Evolutionary conservation across 2,113 vertebrate species (phyloP), one percentile per base, ranked within the genome.

Genomic region (Otocyon megalotis): DNA sequence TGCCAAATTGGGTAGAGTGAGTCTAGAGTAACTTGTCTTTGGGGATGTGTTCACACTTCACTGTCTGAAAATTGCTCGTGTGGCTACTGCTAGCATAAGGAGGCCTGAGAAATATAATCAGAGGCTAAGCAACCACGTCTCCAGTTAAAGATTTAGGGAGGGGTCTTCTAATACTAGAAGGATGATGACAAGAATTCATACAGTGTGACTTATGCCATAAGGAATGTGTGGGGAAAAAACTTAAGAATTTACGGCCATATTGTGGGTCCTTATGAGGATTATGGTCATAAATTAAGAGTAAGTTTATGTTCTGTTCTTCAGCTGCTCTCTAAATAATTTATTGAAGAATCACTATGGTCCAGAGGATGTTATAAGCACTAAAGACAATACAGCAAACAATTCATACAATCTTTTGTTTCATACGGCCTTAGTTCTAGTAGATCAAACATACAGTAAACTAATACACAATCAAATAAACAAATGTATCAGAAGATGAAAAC

Each of bases 171-270:
- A 54, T 48, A 43, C 12, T 79, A 26, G 71, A 95, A 35, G 17
- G n/a, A 76, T 58, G 24, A 67, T 19, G 20, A 1, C 9, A 87
- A 72, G 5, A 16, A 35, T 89, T 43, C 12, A 65, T n/a, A 9
- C 8, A 85, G 16, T 35, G 63, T 11, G 8, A 58, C 20, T 24
- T 58, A 53, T 50, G 56, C 3, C 16, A 88, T 24, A 86, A 16
- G 2, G 0, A 77, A 2, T 16, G 5, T 62, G 24, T 3, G 1
- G 3, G 0, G 26, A 86, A 54, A 54, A 4, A 48, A 17, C 8
- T 67, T 74, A 74, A 89, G 2, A 89, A 81, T 60, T 16, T 15
- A 54, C 3, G 54, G 22, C 4, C 4, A 54, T 15, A 35, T 1
- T 22, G 4, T 20, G 8, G 10, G 16, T 60, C 3, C 3, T 48